Base-by-base conservation (phyloP, 92 coral and sea anemone species). In the Actinernus sp. region DNA sequence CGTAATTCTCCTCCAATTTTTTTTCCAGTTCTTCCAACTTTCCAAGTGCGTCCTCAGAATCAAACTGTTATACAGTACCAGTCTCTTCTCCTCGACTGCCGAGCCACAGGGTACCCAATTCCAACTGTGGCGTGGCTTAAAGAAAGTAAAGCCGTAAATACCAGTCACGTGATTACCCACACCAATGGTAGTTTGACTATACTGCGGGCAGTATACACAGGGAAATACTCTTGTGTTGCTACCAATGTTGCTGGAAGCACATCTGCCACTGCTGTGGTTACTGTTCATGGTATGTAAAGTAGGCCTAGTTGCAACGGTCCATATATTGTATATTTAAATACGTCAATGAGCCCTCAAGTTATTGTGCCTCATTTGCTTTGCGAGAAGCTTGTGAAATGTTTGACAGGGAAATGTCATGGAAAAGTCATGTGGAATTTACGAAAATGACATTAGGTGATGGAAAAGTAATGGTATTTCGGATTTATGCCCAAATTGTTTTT, bases 281-380 rank as follows among this genome's bases (percentile, higher is more conserved):
- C 44, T 54, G 83, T 94, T 60, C 82, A 83, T 63, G 97, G 98
- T 94, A n/a, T n/a, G n/a, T n/a, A n/a, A n/a, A n/a, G n/a, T n/a
- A n/a, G n/a, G n/a, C n/a, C n/a, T n/a, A n/a, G n/a, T n/a, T n/a
- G n/a, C n/a, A n/a, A n/a, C n/a, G n/a, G n/a, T n/a, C n/a, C n/a
- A n/a, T n/a, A n/a, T n/a, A n/a, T n/a, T n/a, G n/a, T n/a, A n/a
- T n/a, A n/a, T n/a, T n/a, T n/a, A n/a, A n/a, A n/a, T n/a, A n/a
- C n/a, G n/a, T n/a, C n/a, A n/a, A n/a, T n/a, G n/a, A n/a, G n/a
- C n/a, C n/a, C n/a, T n/a, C n/a, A n/a, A n/a, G n/a, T n/a, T n/a
- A n/a, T n/a, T n/a, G n/a, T n/a, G n/a, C n/a, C n/a, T n/a, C n/a
- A n/a, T n/a, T n/a, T n/a, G n/a, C n/a, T n/a, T n/a, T n/a, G n/a